Base-by-base conservation (phyloP, 2,797 vertebrate species). In the Arctocebus calabarensis region DNA sequence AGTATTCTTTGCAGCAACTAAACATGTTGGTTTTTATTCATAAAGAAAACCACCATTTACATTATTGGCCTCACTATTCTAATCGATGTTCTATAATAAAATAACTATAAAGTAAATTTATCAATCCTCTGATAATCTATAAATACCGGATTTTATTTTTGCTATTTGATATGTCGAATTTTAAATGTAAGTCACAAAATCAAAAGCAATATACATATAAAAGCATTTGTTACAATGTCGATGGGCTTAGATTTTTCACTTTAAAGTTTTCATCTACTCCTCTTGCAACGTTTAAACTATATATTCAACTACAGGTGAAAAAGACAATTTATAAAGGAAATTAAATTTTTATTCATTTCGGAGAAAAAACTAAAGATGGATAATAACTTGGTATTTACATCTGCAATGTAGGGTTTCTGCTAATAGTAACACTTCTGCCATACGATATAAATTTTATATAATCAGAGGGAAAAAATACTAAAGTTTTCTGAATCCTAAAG, bases 141-240 rank as follows among this genome's bases (percentile, higher is more conserved):
- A 61, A 86, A 40, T 88, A 43, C 10, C 81, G 23, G 20, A 71
- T 87, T 59, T 71, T 14, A 68, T 77, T 3, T 79, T 81, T 79
- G 19, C n/a, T 82, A 25, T 68, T 68, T 64, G 23, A 40, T 52
- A 77, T 4, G 40, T 62, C 32, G 77, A 82, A 75, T 40, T 87
- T 52, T 22, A 71, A 84, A 77, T 74, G 82, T 37, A 59, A 84
- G 22, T 23, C n/a, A 8, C 9, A 55, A 88, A 94, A 52, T 16
- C 84, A n/a, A 94, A 95, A 87, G 43, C 22, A 77, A 73, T 8
- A 55, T 64, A 96, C 77, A 84, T 32, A 84, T 3, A 25, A 91
- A 94, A 91, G 34, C 29, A 88, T 45, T 77, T 93, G n/a, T 34
- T 66, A 52, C 13, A 55, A 16, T 79, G n/a, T 7, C 27, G 88